Evolutionary conservation across 2,888 invertebrate species (phyloP).

Genomic region (Acleris holmiana): DNA sequence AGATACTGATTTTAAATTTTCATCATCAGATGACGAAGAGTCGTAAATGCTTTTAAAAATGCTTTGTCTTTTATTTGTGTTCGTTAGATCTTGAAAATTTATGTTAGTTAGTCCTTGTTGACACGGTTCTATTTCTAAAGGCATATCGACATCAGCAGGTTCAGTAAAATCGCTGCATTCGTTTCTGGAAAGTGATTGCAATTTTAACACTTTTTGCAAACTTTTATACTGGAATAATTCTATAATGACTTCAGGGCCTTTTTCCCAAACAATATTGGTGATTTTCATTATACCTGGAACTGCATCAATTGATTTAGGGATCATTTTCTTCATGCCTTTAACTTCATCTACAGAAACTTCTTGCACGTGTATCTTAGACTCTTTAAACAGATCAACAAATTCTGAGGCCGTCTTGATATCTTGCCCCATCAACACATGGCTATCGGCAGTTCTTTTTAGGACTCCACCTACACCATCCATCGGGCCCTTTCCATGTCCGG

Average conservation of each 20-base stretch:
- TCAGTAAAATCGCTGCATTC: conserved; percentile 20
- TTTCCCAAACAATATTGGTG: conserved; percentile 41
- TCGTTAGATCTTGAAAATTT: conserved; percentile 25
- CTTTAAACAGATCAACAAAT: conserved; percentile 39
- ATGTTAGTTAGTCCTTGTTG: conserved; percentile 11
- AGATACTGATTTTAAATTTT: conserved; percentile 37
- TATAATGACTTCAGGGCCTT: conserved; percentile 33
- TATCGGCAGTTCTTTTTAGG: conserved; percentile 31
- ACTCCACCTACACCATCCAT: conserved; percentile 32
- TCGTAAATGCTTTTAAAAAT: conserved; percentile 35
- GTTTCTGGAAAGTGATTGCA: conserved; percentile 22
- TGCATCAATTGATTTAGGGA: conserved; percentile 40
- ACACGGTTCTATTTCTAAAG: conserved; percentile 17
- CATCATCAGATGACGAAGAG: conserved; percentile 38
- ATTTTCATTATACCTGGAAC: conserved; percentile 44
- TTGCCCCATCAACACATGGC: conserved; percentile 41
- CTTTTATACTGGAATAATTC: conserved; percentile 29
- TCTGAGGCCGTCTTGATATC: conserved; percentile 42
- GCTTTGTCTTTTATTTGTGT: conserved; percentile 34
- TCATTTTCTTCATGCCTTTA: conserved; percentile 28
- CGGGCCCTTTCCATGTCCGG: conserved; percentile 28
- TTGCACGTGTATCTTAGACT: conserved; percentile 39
- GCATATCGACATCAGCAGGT: conserved; percentile 27
- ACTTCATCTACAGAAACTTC: conserved; percentile 37
- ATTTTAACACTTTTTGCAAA: conserved; percentile 34